phyloP scores from a whole-genome alignment of 2,888 invertebrate species.

The Prosapia bicincta region DNA sequence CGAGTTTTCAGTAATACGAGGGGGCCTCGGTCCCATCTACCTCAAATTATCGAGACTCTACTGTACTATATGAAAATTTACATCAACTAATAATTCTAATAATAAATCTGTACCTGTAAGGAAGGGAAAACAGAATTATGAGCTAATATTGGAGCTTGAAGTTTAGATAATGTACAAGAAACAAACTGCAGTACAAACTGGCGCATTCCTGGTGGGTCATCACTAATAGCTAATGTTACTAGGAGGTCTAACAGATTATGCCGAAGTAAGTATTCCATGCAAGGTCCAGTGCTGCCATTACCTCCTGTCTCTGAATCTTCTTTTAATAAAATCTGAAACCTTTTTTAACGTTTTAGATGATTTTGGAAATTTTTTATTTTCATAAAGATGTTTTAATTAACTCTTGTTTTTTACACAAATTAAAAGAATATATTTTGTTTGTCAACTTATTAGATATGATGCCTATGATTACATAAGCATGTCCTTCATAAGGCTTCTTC shows the following conservation, averaged over 20 bases:
- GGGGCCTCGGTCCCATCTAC: too few species aligned
- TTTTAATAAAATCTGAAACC: slow-evolving; percentile 51
- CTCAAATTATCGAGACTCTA: too few species aligned
- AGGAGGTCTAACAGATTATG: slow-evolving; percentile 56
- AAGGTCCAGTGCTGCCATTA: slow-evolving; percentile 61
- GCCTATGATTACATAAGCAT: too few species aligned
- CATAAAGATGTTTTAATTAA: too few species aligned
- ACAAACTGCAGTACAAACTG: slow-evolving; percentile 61
- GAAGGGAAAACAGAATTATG: slow-evolving; percentile 63
- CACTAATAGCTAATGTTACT: slow-evolving; percentile 61
- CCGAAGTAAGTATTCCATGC: slow-evolving; percentile 64
- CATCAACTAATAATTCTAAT: background rate
- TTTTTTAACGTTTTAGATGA: too few species aligned
- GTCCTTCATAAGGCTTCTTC: too few species aligned
- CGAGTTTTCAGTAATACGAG: too few species aligned
- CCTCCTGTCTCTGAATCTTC: slow-evolving; percentile 55
- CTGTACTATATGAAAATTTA: too few species aligned
- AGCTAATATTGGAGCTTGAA: slow-evolving; percentile 61
- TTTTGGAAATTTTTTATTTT: too few species aligned
- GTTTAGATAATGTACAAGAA: slow-evolving; percentile 59
- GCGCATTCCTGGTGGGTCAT: slow-evolving; percentile 70
- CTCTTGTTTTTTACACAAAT: too few species aligned
- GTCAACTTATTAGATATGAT: too few species aligned
- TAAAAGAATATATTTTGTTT: too few species aligned
- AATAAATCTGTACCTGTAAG: slow-evolving; percentile 49